Conservation (phyloP, 2,113 vertebrate species). For the Saccopteryx leptura region DNA sequence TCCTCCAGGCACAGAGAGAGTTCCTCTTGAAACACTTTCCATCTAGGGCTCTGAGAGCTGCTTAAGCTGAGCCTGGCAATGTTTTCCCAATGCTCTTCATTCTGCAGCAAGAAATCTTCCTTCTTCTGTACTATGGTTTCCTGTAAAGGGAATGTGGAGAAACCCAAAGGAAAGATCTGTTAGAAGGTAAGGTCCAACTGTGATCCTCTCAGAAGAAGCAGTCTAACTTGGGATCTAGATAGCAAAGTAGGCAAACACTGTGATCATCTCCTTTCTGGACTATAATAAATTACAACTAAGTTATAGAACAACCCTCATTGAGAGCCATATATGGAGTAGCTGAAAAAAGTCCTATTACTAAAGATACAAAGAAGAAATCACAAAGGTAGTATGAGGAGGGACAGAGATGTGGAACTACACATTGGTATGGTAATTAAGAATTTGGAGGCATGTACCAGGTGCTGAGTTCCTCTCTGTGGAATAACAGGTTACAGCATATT, state of each 20-base stretch:
- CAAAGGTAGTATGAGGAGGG: not conserved
- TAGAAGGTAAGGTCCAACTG: not conserved
- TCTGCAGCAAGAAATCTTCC: conserved; percentile 40
- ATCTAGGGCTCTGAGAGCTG: conserved; percentile 1
- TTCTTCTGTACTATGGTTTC: conserved; percentile 22
- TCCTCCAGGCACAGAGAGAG: conserved; percentile 59
- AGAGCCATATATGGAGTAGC: not conserved
- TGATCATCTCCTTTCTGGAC: not conserved
- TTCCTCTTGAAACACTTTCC: not conserved
- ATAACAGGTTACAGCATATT: too few species aligned
- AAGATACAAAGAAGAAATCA: not conserved
- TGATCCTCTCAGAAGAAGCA: not conserved
- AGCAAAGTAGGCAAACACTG: not conserved
- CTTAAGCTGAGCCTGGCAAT: conserved; percentile 41
- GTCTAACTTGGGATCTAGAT: not conserved
- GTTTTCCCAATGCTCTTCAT: conserved; percentile 63
- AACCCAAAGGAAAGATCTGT: not conserved
- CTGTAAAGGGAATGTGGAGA: conserved; percentile 7
- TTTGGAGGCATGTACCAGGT: too few species aligned
- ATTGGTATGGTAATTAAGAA: too few species aligned
- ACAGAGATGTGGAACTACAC: too few species aligned
- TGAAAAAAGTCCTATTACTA: not conserved
- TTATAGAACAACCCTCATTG: not conserved
- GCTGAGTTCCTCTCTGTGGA: too few species aligned
- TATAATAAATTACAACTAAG: not conserved